Evolutionary conservation across 92 coral and sea anemone species (phyloP), one percentile per base, ranked within the genome.

Genomic region (Zoanthus sociatus): DNA sequence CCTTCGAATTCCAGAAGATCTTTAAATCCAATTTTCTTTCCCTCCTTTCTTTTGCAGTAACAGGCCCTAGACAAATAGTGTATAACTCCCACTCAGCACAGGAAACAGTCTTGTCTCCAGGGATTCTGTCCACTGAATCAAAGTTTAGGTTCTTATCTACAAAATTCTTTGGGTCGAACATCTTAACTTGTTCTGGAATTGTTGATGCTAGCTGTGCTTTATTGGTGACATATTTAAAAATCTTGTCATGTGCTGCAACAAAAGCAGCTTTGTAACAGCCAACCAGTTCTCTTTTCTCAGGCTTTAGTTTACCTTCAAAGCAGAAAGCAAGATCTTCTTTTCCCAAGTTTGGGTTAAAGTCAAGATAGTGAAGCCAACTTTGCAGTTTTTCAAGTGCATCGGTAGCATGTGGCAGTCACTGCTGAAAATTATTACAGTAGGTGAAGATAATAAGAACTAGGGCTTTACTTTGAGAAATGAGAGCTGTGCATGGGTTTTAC

Each of bases 71-170:
- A 87, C 15, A 26, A 56, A 81, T 81, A 21, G 64, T 42, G 18
- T 79, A 90, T 18, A 87, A 74, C 21, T 87, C 93, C 86, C 88
- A 82, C 50, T 82, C 91, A n/a, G 51, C 56, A 58, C 81, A 83
- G 15, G 93, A 61, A 17, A 92, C 95, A 20, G 78, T 78, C 56
- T 92, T 91, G 45, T 90, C 42, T 16, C 93, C 92, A 79, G 95
- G 95, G n/a, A 87, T 92, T 71, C 66, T 51, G 86, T 90, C 89
- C 0, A 90, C 60, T 44, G 71, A 78, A 18, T 69, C 77, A 15
- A 82, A 68, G 10, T 66, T 90, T 33, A 17, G 82, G 44, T 50
- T 53, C 26, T 20, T 37, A 13, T 50, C 66, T 1, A 50, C 33
- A 16, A 61, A 55, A n/a, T 79, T 61, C 60, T 12, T 60, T 12